Evolutionary conservation across 2,888 invertebrate species (phyloP).

Genomic region (Nyleta sp.): DNA sequence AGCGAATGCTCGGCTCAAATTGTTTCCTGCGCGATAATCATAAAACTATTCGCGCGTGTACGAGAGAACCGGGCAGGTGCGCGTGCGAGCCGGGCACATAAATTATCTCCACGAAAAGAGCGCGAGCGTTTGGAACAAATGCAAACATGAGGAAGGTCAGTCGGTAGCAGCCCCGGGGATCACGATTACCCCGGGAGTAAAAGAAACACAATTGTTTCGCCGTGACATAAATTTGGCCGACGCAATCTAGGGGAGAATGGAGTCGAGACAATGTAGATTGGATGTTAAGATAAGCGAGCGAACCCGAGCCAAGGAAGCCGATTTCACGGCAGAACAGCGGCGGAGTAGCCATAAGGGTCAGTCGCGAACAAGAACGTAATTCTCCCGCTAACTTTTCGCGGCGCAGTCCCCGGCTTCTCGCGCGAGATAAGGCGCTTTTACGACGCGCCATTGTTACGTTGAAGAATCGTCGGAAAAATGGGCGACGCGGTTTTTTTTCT

Average conservation of each 20-base stretch:
- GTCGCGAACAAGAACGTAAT: slow-evolving; percentile 67
- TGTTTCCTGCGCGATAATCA: slow-evolving; percentile 51
- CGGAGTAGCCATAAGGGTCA: slow-evolving; percentile 67
- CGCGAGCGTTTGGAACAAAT: slow-evolving; percentile 45
- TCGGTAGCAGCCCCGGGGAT: slow-evolving; percentile 26
- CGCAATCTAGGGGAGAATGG: slow-evolving; percentile 51
- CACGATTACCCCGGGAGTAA: slow-evolving; percentile 45
- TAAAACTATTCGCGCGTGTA: slow-evolving; percentile 55
- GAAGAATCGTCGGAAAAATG: slow-evolving; percentile 42
- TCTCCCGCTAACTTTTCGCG: slow-evolving; percentile 65
- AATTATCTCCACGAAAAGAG: slow-evolving; percentile 66
- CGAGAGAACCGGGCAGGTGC: slow-evolving; percentile 43
- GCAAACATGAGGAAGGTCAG: slow-evolving; percentile 61
- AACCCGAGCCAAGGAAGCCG: slow-evolving; percentile 41
- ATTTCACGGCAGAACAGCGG: slow-evolving; percentile 55
- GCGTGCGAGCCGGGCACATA: slow-evolving; percentile 68
- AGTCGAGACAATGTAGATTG: slow-evolving; percentile 79
- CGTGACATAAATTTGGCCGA: slow-evolving; percentile 68
- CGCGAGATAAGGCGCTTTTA: slow-evolving; percentile 65
- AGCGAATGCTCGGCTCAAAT: slow-evolving; percentile 34
- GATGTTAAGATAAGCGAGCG: slow-evolving; percentile 78
- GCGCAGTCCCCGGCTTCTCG: slow-evolving; percentile 16
- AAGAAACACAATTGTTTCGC: slow-evolving; percentile 73
- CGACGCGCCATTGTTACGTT: slow-evolving; percentile 49
- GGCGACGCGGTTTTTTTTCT: no score